A percentile compares a stretch with the other conserved stretches of the same genome.
Evolutionary conservation across 2,888 invertebrate species (phyloP).

Genomic region (Nomada goodeniana): DNA sequence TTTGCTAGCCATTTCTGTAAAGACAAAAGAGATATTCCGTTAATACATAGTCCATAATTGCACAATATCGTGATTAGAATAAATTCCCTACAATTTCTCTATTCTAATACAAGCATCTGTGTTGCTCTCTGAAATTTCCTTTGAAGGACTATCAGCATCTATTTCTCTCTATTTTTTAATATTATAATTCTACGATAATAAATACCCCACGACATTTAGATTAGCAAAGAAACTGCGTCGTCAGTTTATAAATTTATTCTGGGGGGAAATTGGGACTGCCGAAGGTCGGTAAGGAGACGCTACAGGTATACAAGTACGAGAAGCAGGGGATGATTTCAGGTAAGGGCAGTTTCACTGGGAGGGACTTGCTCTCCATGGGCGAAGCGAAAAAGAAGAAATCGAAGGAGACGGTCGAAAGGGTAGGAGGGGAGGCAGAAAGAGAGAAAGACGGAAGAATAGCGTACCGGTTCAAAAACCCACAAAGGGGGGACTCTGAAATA

Average conservation of each 20-base stretch:
- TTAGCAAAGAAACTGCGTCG: neutral
- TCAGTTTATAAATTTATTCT: constrained; percentile 45
- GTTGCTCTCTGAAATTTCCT: too few relatives aligned
- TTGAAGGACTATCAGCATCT: neutral
- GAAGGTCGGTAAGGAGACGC: constrained; percentile 45
- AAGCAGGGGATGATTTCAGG: constrained; percentile 82
- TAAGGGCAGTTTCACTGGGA: constrained; percentile 80
- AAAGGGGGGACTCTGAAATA: constrained; percentile 80
- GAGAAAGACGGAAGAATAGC: constrained; percentile 73
- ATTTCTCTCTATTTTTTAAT: neutral
- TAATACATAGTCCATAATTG: neutral
- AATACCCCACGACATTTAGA: neutral
- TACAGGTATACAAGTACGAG: constrained; percentile 69
- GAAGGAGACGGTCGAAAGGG: constrained; percentile 27
- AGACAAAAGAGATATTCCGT: constrained; percentile 51
- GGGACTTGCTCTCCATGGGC: constrained; percentile 62
- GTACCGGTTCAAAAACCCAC: constrained; percentile 82
- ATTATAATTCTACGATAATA: neutral
- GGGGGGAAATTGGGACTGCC: constrained; percentile 33
- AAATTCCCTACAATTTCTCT: too few relatives aligned
- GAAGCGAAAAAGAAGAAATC: constrained; percentile 58
- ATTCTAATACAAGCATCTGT: too few relatives aligned
- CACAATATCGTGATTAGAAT: neutral
- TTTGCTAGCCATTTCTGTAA: constrained; percentile 72
- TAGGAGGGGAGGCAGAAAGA: constrained; percentile 28